Base-by-base conservation (phyloP, 2,888 invertebrate species). In the Trilocha varians region DNA sequence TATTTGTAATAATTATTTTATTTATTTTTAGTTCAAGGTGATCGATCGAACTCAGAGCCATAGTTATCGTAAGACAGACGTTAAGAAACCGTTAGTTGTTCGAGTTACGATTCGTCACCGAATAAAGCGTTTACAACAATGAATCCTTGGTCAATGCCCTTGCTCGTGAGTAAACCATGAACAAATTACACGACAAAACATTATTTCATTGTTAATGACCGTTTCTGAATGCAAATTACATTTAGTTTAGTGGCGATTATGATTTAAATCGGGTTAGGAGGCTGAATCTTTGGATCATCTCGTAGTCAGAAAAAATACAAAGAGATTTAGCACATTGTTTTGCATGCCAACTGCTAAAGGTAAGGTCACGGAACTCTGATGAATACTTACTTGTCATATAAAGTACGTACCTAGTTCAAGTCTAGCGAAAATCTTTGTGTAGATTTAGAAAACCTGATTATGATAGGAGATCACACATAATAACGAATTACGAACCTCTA, bases 101-200 rank as follows among this genome's bases (percentile, higher is more conserved):
- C 42, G 49, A 46, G 40, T 46, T 50, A 49, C 44, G 33, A 59
- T 59, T 57, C 52, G 49, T 58, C 55, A 50, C 50, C 36, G 46
- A 51, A 47, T 55, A 49, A 46, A 55, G 47, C 43, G 53, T 52
- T 55, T 47, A 43, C 42, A 42, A 40, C 47, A 49, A 51, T 38
- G 40, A 47, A 45, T 46, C 51, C 48, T 55, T 58, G 59, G 59
- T 60, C 57, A 57, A 49, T 46, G 58, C 54, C 57, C 61, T 47
- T 42, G 39, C 25, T 25, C 18, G 34, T 42, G 38, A 42, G 46
- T 49, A 47, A 43, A 45, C 25, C 43, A 45, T 35, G 45, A 41
- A 48, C 36, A 34, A 32, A 25, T 25, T 25, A 25, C 6, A 25
- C 25, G 5, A 25, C 25, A 25, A 25, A 25, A 25, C 25, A 25